Base-by-base conservation (phyloP, 2,888 invertebrate species). In the Eristalis intricaria region DNA sequence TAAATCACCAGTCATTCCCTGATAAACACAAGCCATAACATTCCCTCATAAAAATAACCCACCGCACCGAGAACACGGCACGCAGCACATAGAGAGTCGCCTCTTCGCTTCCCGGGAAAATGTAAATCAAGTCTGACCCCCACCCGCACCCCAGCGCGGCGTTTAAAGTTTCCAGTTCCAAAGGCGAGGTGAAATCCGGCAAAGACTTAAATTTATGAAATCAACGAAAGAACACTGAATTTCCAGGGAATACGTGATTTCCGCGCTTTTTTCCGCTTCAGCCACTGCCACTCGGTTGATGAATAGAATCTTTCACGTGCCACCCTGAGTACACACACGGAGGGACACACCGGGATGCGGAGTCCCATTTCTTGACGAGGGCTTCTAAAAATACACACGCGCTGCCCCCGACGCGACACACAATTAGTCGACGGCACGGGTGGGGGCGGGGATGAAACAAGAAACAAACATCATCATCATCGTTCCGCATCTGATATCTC, bases 201-300 rank as follows among this genome's bases (percentile, higher is more conserved):
- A 66, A 68, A 23, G 65, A 60, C 29, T 68, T 22, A 32, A 76
- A 76, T 66, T 77, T 64, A 58, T 43, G 60, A 70, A 50, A 77
- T 71, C 68, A 71, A 83, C 29, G 73, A 68, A 61, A 70, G 43
- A 61, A 50, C 64, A 78, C 70, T 32, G 40, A 82, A 50, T 4
- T 19, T 50, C 50, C 19, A 4, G 26, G 19, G 66, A 65, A 75
- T 83, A 86, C 86, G 86, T 86, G 86, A 86, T 86, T 75, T 83
- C 71, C 71, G 40, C 10, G 78, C 63, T 26, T 83, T 82, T 32
- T 86, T 78, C 78, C 78, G 61, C 23, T 58, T 22, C 19, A 35
- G 50, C 60, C 13, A n/a, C n/a, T 64, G 66, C 43, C 64, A 65
- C 66, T 61, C 66, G 66, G 38, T 38, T 73, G 38, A 35, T 15